These are phyloP conservation scores for Riptortus pedestris DNA, from an alignment of 1,140 invertebrate genomes.

Conservation along the genomic window DNA sequence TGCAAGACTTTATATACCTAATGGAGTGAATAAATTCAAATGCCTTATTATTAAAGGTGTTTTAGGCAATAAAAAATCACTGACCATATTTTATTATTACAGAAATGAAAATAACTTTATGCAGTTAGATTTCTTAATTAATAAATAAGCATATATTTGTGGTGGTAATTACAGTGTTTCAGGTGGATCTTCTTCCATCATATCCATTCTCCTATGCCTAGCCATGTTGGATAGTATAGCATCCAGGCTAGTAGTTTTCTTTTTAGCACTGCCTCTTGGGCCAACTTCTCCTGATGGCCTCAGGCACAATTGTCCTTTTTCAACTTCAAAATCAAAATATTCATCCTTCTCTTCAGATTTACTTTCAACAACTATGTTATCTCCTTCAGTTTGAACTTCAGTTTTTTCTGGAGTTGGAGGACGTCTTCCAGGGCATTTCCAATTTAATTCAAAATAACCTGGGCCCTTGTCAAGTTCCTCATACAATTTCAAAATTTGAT, in stretches of 20 bases:
- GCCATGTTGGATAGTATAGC: conserved; percentile 39
- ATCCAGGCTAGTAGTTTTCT: conserved; percentile 39
- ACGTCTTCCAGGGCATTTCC: conserved; percentile 37
- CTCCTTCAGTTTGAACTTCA: conserved; percentile 16
- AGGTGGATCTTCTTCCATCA: conserved; percentile 31
- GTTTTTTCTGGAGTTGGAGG: conserved; percentile 34
- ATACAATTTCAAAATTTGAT: conserved; percentile 34
- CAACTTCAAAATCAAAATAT: conserved; percentile 39
- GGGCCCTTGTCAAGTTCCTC: conserved; percentile 33
- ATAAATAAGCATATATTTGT: no score
- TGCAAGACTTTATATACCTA: no score
- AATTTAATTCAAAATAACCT: conserved; percentile 32
- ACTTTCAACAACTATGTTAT: conserved; percentile 23
- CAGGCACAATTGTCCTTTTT: conserved; percentile 33
- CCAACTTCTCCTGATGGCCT: conserved; percentile 30
- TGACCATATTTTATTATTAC: no score
- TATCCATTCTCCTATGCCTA: conserved; percentile 36
- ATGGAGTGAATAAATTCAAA: no score
- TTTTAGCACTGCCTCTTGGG: conserved; percentile 38
- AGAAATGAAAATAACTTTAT: no score
- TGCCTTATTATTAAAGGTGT: no score
- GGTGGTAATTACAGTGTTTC: conserved; percentile 1
- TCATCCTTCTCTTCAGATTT: conserved; percentile 30
- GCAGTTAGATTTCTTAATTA: no score
- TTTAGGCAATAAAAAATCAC: no score